phyloP scores from a whole-genome alignment of 1,140 invertebrate genomes.

The Eumaeus atala region DNA sequence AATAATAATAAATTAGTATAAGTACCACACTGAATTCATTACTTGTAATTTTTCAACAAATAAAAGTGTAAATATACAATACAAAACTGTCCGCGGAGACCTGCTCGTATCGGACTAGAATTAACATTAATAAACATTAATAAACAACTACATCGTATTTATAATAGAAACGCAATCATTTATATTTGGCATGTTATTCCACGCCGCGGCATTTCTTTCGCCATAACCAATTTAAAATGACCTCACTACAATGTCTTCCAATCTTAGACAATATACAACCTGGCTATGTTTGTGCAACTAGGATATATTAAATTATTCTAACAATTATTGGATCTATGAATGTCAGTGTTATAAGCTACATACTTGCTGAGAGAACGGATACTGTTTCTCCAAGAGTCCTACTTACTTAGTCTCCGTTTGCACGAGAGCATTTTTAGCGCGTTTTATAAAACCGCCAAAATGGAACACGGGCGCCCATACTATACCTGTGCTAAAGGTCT shows the following conservation, averaged over 20 bases:
- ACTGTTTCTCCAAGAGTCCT: no score
- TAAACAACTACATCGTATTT: no score
- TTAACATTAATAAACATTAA: not conserved
- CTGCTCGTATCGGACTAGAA: slow-evolving; percentile 11
- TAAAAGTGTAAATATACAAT: slow-evolving; percentile 1
- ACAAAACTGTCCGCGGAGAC: slow-evolving; percentile 12
- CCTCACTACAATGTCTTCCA: slow-evolving; percentile 70
- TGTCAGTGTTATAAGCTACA: no score
- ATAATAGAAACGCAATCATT: not conserved
- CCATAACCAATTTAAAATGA: slow-evolving; percentile 34
- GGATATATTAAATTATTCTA: not conserved
- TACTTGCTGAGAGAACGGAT: no score
- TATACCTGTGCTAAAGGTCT: no score
- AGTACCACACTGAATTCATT: no score
- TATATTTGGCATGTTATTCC: slow-evolving; percentile 18
- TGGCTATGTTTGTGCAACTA: slow-evolving; percentile 25
- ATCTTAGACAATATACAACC: slow-evolving; percentile 45
- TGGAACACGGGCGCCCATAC: no score
- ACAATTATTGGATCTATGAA: no score
- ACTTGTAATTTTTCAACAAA: not conserved
- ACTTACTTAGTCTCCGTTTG: no score
- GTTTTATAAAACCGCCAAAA: no score
- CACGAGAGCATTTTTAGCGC: no score
- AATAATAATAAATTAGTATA: no score
- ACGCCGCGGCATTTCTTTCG: slow-evolving; percentile 24